A percentile compares a stretch with the other conserved stretches of the same genome.
These are phyloP conservation scores for Xiphophorus maculatus DNA, from an alignment of 2,113 vertebrate genomes.

Conservation along the genomic window DNA sequence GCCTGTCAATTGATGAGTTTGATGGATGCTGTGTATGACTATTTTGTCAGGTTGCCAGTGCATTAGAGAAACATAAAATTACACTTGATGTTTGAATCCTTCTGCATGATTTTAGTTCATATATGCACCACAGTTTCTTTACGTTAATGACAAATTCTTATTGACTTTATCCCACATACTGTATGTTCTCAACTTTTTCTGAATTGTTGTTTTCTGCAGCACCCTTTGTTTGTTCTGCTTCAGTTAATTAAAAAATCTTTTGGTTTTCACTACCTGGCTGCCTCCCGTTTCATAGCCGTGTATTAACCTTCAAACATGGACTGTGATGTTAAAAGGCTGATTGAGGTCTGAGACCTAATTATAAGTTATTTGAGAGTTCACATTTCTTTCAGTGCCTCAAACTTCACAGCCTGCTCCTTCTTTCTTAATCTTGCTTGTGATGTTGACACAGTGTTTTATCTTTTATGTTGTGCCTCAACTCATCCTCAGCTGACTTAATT, in stretches of 20 bases:
- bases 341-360: conserved; percentile 3
- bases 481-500: background rate
- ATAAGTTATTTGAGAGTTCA: background rate
- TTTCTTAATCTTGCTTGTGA: background rate
- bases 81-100: background rate
- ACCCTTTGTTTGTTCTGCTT: background rate
- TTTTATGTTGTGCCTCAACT: background rate
- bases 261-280: background rate
- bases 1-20: too few species aligned
- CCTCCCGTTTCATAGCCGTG: background rate
- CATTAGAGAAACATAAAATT: background rate
- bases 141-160: background rate
- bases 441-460: background rate
- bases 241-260: background rate
- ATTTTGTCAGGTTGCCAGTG: too few species aligned
- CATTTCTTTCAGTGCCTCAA: background rate
- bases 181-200: background rate
- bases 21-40: too few species aligned
- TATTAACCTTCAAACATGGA: background rate
- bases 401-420: background rate
- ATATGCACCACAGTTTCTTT: background rate
- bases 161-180: background rate
- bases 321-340: background rate
- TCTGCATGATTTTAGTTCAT: background rate
- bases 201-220: background rate